Base-by-base conservation (phyloP, 2,888 invertebrate genomes). In the Spicauda simplicius region DNA sequence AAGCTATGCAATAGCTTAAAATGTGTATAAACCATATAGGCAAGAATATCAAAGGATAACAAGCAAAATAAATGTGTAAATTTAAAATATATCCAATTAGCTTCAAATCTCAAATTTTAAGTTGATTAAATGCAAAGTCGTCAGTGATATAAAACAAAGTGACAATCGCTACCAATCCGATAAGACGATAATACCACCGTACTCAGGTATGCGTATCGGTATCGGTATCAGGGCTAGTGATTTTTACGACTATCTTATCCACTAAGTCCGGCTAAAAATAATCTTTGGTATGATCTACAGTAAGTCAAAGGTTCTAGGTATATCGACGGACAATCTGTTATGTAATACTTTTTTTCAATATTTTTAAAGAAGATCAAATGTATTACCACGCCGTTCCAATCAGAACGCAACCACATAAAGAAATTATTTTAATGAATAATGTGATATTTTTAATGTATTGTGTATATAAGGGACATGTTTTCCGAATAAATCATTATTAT, bases 191-290 rank as follows among this genome's bases (percentile, higher is more conserved):
- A 14, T 41, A 41, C 14, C 41, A 41, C 25, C 25, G 25, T 25
- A 14, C 41, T 14, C 41, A 41, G 41, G 41, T 41, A 41, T 41
- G 41, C 41, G 14, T 41, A 41, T 41, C 41, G 10, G 2, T 52
- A 18, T 30, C 25, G 30, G 11, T 62, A 62, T 62, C 62, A 25
- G 14, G 18, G 30, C 41, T 54, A 62, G 20, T 62, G 62, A 62
- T 62, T 62, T 62, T 62, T 62, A 62, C 33, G 19, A 20, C 20
- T 41, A 54, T 62, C 62, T 62, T 62, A 62, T 62, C 62, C 62
- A 37, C 2, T 62, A 62, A 62, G 54, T 41, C 59, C 62, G 41
- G 54, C 62, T 54, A 62, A 62, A 61, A 62, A 62, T 62, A 62
- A 62, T 62, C 41, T 41, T 14, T 14, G 41, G 41, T 41, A 11